A percentile compares a stretch with the other conserved stretches of the same genome.
Conservation (phyloP, 2,888 invertebrate species). For the Meganola albula region DNA sequence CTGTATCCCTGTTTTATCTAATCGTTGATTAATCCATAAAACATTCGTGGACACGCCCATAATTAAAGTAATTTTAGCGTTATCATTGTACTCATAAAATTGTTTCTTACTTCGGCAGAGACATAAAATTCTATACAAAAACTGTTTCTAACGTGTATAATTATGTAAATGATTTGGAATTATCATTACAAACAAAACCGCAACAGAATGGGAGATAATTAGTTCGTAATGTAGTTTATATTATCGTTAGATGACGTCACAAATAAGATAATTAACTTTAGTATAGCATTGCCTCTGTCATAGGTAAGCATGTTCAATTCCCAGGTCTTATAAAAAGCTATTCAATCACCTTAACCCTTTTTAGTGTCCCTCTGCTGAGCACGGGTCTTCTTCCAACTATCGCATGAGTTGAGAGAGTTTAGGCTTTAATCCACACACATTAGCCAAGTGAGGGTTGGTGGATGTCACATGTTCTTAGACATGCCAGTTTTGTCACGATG, state of each 20-base stretch:
- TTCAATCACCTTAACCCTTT: too few species aligned
- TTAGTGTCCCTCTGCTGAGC: too few species aligned
- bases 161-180: constrained; percentile 33
- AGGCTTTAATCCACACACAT: too few species aligned
- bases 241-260: constrained; percentile 29
- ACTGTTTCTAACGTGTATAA: constrained; percentile 20
- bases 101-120: constrained; percentile 24
- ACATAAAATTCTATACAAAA: constrained; percentile 26
- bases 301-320: too few species aligned
- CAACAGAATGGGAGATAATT: constrained; percentile 29
- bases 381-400: too few species aligned
- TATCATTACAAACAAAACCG: constrained; percentile 32
- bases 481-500: too few species aligned
- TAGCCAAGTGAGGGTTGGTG: too few species aligned
- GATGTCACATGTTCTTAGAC: too few species aligned
- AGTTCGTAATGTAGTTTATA: constrained; percentile 34
- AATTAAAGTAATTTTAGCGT: constrained; percentile 19
- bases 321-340: too few species aligned
- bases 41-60: constrained; percentile 23
- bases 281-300: too few species aligned
- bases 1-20: constrained; percentile 11
- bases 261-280: constrained; percentile 58
- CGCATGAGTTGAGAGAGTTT: too few species aligned
- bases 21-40: constrained; percentile 24
- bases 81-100: constrained; percentile 31